Conservation (phyloP, 2,113 vertebrate genomes). For the Onychorhynchus coronatus region DNA sequence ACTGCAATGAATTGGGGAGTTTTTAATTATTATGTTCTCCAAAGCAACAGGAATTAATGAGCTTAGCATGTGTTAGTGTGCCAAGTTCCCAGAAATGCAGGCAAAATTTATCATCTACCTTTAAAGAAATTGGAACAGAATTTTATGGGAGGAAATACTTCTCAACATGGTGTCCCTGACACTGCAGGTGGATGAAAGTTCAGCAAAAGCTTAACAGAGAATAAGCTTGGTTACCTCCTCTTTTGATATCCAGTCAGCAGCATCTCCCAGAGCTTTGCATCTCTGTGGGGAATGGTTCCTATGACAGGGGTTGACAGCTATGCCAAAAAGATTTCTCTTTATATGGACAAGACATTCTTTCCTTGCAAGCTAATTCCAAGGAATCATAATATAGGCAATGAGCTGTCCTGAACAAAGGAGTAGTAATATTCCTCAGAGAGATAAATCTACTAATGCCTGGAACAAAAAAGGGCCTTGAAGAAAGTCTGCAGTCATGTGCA, state of each 20-base stretch:
- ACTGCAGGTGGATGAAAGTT: not conserved
- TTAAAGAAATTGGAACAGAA: not conserved
- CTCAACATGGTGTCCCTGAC: not conserved
- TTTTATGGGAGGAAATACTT: not conserved
- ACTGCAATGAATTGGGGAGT: rapidly evolving
- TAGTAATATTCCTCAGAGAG: not conserved
- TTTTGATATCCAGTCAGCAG: not conserved
- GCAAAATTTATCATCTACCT: not conserved
- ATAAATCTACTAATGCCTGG: not conserved
- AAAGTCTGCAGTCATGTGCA: not conserved
- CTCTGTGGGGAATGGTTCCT: not conserved
- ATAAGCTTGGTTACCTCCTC: not conserved
- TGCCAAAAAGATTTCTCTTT: not conserved
- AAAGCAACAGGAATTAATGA: not conserved
- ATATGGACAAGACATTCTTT: not conserved
- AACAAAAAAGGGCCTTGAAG: not conserved
- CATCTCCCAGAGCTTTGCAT: not conserved
- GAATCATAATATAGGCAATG: not conserved
- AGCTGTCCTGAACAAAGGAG: not conserved
- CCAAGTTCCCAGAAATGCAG: not conserved
- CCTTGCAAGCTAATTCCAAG: not conserved
- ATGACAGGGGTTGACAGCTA: not conserved
- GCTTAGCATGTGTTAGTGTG: rapidly evolving
- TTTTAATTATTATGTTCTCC: not conserved
- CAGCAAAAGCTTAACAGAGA: not conserved